Percentiles rank a stretch among this genome's conserved stretches.
Evolutionary conservation across 2,888 invertebrate species (phyloP).

Genomic region (Amblyjoppa fuscipennis): DNA sequence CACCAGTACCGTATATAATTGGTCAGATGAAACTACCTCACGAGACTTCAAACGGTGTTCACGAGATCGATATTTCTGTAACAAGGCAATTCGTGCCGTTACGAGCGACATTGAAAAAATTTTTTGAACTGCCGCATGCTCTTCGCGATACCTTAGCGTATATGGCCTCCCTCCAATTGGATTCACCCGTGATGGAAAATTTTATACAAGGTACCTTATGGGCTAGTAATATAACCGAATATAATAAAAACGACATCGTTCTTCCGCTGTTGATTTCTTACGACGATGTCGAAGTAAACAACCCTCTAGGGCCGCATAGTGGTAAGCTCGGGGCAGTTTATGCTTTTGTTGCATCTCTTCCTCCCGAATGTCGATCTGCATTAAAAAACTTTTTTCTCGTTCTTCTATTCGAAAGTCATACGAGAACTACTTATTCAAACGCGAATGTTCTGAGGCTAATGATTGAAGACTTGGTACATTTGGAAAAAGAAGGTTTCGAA

Average conservation of each 20-base stretch:
- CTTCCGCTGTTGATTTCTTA: conserved; percentile 68
- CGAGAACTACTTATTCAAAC: conserved; percentile 68
- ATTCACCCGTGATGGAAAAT: conserved; percentile 32
- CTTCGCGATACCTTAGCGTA: conserved; percentile 49
- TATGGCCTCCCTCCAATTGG: conserved; percentile 33
- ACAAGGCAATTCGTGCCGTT: background rate
- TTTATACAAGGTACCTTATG: conserved; percentile 51
- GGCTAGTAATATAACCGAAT: conserved; percentile 22
- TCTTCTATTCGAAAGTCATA: conserved; percentile 68
- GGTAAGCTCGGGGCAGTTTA: conserved; percentile 74
- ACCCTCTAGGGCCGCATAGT: conserved; percentile 70
- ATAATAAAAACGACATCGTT: conserved; percentile 58
- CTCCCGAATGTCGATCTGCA: conserved; percentile 61
- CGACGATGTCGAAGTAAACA: conserved; percentile 72
- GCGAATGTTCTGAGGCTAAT: conserved; percentile 68
- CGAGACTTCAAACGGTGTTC: conserved; percentile 17
- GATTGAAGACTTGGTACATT: conserved; percentile 68
- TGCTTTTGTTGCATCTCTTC: conserved; percentile 68
- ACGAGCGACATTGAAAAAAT: conserved; percentile 30
- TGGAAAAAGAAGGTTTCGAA: conserved; percentile 68
- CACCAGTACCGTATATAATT: conserved; percentile 40
- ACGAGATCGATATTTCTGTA: background rate
- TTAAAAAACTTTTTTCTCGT: conserved; percentile 72
- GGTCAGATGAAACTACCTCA: conserved; percentile 36
- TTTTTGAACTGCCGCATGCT: conserved; percentile 39